Conservation (phyloP, 2,888 invertebrate genomes). For the Latrodectus hesperus region DNA sequence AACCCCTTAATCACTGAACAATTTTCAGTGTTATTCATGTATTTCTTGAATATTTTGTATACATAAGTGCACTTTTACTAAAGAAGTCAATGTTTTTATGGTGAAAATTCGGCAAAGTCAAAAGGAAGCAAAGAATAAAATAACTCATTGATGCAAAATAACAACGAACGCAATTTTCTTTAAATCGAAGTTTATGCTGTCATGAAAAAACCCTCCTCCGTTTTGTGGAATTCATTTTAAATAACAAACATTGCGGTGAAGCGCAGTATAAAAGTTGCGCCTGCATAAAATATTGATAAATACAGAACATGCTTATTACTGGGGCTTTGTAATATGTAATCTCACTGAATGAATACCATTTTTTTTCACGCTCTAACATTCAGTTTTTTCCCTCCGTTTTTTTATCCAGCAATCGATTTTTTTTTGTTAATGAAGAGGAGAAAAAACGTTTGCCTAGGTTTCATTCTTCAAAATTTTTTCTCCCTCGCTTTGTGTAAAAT, state of each 20-base stretch:
- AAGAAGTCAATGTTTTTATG: no score
- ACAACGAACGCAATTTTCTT: no score
- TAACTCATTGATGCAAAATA: no score
- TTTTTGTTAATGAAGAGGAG: slow-evolving; percentile 10
- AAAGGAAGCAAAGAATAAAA: no score
- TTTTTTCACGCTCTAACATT: background rate
- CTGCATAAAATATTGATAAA: slow-evolving; percentile 3
- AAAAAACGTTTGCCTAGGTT: slow-evolving; percentile 55
- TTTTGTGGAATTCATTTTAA: background rate
- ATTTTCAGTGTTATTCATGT: no score
- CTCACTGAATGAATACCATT: background rate
- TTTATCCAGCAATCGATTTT: background rate
- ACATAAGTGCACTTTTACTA: no score
- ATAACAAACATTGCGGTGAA: background rate
- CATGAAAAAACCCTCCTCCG: background rate
- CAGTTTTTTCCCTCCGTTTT: background rate
- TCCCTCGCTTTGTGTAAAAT: slow-evolving; percentile 38
- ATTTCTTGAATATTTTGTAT: no score
- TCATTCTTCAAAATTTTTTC: slow-evolving; percentile 36
- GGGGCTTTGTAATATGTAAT: background rate
- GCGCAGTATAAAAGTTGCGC: background rate
- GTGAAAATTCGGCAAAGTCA: no score
- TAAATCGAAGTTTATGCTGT: no score
- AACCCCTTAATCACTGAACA: no score
- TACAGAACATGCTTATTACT: background rate